phyloP scores from a whole-genome alignment of 2,113 vertebrate species.

The Smithornis capensis region DNA sequence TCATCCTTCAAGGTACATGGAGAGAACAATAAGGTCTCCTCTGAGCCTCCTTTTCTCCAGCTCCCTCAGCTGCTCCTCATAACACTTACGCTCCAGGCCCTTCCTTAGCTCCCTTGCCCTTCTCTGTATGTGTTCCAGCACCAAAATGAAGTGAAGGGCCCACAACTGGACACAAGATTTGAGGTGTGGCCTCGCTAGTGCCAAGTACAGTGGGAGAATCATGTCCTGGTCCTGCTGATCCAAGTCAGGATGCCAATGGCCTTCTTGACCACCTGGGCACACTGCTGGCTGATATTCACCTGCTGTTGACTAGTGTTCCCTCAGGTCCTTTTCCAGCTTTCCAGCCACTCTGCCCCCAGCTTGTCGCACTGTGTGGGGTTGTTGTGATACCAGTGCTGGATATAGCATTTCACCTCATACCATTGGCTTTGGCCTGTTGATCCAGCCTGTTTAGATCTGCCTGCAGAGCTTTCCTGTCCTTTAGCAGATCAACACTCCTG shows the following conservation, averaged over 20 bases:
- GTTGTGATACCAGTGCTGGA: not conserved
- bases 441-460: not conserved
- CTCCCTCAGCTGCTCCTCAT: not conserved
- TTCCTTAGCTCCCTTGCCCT: not conserved
- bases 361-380: not conserved
- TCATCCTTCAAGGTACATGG: accelerated
- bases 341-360: not conserved
- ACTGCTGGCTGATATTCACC: not conserved
- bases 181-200: not conserved
- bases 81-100: not conserved
- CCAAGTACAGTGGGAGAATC: not conserved
- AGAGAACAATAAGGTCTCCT: accelerated
- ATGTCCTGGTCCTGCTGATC: not conserved
- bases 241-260: not conserved
- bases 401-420: not conserved
- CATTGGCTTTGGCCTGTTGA: not conserved
- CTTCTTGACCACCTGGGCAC: not conserved
- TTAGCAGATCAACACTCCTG: not conserved
- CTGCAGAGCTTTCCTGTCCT: not conserved
- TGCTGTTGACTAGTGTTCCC: not conserved
- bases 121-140: not conserved
- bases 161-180: not conserved
- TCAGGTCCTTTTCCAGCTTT: not conserved
- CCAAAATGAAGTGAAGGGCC: not conserved
- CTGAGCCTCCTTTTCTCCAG: not conserved